Percentiles rank a stretch among this genome's conserved stretches.
phyloP scores from a whole-genome alignment of 2,888 invertebrate species.

The Phengaris arion region DNA sequence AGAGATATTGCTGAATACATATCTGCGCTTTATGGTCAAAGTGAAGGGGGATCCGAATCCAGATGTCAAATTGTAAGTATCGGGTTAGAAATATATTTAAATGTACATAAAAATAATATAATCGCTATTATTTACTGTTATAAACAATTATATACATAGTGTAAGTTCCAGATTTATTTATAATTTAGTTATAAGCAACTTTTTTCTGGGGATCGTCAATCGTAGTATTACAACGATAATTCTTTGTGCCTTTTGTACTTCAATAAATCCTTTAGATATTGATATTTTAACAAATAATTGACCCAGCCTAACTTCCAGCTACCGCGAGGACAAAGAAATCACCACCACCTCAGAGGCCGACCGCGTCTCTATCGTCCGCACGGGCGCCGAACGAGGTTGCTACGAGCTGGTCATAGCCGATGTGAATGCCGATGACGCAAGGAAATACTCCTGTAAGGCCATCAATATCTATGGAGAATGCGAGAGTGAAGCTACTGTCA shows the following conservation, averaged over 20 bases:
- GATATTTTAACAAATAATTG: not conserved
- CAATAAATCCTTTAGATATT: not conserved
- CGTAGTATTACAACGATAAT: too few relatives aligned
- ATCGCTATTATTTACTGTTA: too few relatives aligned
- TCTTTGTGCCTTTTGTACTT: too few relatives aligned
- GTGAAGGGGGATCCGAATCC: constrained; percentile 94
- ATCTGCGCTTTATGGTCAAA: constrained; percentile 92
- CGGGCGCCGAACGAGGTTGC: constrained; percentile 89
- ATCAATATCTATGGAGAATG: constrained; percentile 89
- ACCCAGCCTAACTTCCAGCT: constrained; percentile 77
- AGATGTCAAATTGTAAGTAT: constrained; percentile 92
- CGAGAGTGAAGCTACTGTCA: constrained; percentile 85
- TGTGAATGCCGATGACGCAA: constrained; percentile 88
- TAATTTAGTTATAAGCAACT: too few relatives aligned
- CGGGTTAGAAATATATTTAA: not conserved
- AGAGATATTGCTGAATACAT: constrained; percentile 91
- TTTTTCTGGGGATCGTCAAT: too few relatives aligned
- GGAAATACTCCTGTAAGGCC: constrained; percentile 90
- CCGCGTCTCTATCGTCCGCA: constrained; percentile 84
- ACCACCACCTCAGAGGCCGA: constrained; percentile 82
- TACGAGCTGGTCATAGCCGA: constrained; percentile 93
- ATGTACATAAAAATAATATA: too few relatives aligned
- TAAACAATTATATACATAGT: too few relatives aligned
- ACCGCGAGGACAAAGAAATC: constrained; percentile 88
- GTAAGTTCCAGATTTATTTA: too few relatives aligned